A percentile compares a stretch with the other conserved stretches of the same genome.
Evolutionary conservation across 2,888 invertebrate genomes (phyloP).

Genomic region (Leucophora obtusa): DNA sequence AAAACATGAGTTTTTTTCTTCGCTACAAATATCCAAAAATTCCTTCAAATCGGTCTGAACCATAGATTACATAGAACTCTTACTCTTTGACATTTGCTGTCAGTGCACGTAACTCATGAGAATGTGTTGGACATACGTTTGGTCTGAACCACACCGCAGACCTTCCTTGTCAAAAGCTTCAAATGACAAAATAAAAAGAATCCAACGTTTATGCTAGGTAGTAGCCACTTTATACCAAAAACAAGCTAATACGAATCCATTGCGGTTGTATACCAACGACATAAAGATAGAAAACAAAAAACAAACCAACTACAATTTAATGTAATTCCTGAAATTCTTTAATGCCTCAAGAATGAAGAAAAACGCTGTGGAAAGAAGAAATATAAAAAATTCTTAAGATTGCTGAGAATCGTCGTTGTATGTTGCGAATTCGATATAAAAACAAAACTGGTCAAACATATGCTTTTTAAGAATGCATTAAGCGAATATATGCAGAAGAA

Average conservation of each 20-base stretch:
- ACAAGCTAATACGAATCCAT: slow-evolving; percentile 30
- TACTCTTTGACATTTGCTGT: too few relatives aligned
- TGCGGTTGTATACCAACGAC: slow-evolving; percentile 23
- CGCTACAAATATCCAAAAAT: too few relatives aligned
- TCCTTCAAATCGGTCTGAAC: too few relatives aligned
- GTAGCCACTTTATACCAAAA: slow-evolving; percentile 37
- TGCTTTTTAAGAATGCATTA: slow-evolving; percentile 60
- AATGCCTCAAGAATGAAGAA: slow-evolving; percentile 62
- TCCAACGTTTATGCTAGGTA: slow-evolving; percentile 5
- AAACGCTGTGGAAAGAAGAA: slow-evolving; percentile 57
- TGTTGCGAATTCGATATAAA: slow-evolving; percentile 61
- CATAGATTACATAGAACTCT: too few relatives aligned
- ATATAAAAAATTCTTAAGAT: slow-evolving; percentile 61
- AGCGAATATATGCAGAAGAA: slow-evolving; percentile 29
- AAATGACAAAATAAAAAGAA: slow-evolving; percentile 23
- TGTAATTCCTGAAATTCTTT: slow-evolving; percentile 63
- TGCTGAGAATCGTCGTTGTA: slow-evolving; percentile 49
- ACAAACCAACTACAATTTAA: slow-evolving; percentile 37
- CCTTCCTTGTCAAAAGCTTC: too few relatives aligned
- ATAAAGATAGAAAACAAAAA: slow-evolving; percentile 31
- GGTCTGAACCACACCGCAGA: too few relatives aligned
- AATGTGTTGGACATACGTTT: too few relatives aligned
- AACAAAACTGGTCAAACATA: slow-evolving; percentile 64
- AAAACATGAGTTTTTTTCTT: too few relatives aligned
- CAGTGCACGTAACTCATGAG: too few relatives aligned